These are phyloP conservation scores for Epinotia nisella DNA, from an alignment of 2,888 invertebrate genomes.

Conservation along the genomic window DNA sequence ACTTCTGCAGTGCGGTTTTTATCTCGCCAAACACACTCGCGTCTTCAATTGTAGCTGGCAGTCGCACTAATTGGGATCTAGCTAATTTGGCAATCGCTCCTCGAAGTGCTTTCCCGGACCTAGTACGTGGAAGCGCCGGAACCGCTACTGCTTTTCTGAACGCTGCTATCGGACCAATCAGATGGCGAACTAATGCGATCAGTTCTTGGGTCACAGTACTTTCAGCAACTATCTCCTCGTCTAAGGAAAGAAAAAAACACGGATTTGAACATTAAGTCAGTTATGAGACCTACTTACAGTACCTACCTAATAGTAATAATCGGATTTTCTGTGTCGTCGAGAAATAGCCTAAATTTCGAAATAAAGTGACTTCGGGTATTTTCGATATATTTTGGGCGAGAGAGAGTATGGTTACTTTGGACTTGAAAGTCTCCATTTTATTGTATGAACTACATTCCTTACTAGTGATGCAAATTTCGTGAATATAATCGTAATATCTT, in stretches of 20 bases:
- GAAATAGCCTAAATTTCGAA: too few relatives aligned
- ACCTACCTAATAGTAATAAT: too few relatives aligned
- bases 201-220: conserved; percentile 75
- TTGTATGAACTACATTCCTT: too few relatives aligned
- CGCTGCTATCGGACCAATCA: conserved; percentile 95
- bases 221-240: conserved; percentile 78
- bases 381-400: too few relatives aligned
- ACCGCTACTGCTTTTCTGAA: conserved; percentile 93
- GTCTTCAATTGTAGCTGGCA: conserved; percentile 95
- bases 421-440: too few relatives aligned
- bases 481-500: too few relatives aligned
- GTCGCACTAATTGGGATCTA: conserved; percentile 90
- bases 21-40: conserved; percentile 92
- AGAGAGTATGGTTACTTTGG: too few relatives aligned
- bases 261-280: not conserved
- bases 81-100: conserved; percentile 95
- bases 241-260: conserved; percentile 52
- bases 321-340: too few relatives aligned
- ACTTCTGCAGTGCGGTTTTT: conserved; percentile 89
- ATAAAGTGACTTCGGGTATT: too few relatives aligned
- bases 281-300: not conserved
- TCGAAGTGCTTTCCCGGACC: conserved; percentile 89
- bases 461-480: too few relatives aligned
- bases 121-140: conserved; percentile 92
- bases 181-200: conserved; percentile 74